Evolutionary conservation across 2,113 vertebrate genomes (phyloP).

Genomic region (Pangasianodon hypophthalmus): DNA sequence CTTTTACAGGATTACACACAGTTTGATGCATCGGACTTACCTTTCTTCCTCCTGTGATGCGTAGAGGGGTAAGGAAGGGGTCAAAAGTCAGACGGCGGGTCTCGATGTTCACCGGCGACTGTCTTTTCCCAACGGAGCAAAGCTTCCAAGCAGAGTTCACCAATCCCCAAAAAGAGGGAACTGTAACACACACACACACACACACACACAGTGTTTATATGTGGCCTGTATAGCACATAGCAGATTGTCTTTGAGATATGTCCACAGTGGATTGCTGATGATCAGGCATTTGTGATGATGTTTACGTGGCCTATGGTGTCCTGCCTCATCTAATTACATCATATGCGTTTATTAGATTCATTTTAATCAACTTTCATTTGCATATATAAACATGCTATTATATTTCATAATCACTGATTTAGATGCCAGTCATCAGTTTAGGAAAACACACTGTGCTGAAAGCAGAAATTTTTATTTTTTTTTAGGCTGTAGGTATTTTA

Average conservation of each 20-base stretch:
- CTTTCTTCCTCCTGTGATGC: slow-evolving; percentile 85
- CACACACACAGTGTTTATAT: not conserved
- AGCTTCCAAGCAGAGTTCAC: slow-evolving; percentile 93
- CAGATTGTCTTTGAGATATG: not conserved
- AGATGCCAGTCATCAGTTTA: not conserved
- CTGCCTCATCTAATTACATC: not conserved
- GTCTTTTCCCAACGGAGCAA: slow-evolving; percentile 86
- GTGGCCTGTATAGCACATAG: not conserved
- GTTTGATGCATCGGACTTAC: slow-evolving; percentile 61
- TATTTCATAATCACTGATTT: not conserved
- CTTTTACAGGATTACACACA: not conserved
- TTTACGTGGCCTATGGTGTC: not conserved
- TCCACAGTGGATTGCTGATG: not conserved
- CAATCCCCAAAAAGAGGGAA: slow-evolving; percentile 91
- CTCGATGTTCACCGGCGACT: slow-evolving; percentile 89
- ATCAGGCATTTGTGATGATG: not conserved
- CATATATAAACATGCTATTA: not conserved
- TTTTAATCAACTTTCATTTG: not conserved
- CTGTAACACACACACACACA: slow-evolving; percentile 63
- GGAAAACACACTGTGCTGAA: not conserved
- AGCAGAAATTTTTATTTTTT: not conserved
- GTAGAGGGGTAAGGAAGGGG: slow-evolving; percentile 85
- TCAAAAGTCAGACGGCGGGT: slow-evolving; percentile 92
- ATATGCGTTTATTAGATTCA: not conserved
- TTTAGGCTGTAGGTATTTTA: not conserved